Base-by-base conservation (phyloP, 2,888 invertebrate genomes). In the Scaptomyza caliginosa region DNA sequence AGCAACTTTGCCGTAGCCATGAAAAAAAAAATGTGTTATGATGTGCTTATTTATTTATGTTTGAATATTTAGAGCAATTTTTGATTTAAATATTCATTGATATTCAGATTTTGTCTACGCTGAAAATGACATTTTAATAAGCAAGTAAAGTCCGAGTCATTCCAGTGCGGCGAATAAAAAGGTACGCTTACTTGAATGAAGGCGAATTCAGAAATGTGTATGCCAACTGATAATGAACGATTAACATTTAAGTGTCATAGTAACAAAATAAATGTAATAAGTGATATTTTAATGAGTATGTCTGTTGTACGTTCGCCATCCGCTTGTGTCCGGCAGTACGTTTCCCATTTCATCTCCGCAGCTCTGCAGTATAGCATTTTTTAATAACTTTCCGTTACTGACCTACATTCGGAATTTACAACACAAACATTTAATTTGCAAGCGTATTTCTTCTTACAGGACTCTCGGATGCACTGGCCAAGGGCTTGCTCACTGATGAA, bases 391-490 rank as follows among this genome's bases (percentile, higher is more conserved):
- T 17, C 26, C 50, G 42, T 51, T 26, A 23, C 13, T 64, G 72
- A 72, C 72, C 72, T 46, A 68, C 43, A 72, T 72, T 73, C 34
- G 16, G 10, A 4, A 26, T 13, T 21, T 30, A 21, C 19, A 45
- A n/a, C 21, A 40, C 11, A 40, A 17, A 36, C 19, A 58, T 34
- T 28, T 45, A 19, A 45, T 45, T 45, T 45, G 28, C 16, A 28
- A 21, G 40, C n/a, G 46, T 16, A 43, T 28, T 34, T 36, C 36
- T 40, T 38, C 38, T 46, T 57, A 16, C 46, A 96, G 95, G 94
- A 68, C 92, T 95, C 52, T 93, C 95, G 73, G 95, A 95, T 90
- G 95, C 95, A 17, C 93, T 96, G 64, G 94, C 96, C 21, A 94
- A 94, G 90, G 95, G 95, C 30, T 92, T 96, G 69, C 93, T 96